Conservation (phyloP, 1,140 invertebrate species). For the Nautilus pompilius region DNA sequence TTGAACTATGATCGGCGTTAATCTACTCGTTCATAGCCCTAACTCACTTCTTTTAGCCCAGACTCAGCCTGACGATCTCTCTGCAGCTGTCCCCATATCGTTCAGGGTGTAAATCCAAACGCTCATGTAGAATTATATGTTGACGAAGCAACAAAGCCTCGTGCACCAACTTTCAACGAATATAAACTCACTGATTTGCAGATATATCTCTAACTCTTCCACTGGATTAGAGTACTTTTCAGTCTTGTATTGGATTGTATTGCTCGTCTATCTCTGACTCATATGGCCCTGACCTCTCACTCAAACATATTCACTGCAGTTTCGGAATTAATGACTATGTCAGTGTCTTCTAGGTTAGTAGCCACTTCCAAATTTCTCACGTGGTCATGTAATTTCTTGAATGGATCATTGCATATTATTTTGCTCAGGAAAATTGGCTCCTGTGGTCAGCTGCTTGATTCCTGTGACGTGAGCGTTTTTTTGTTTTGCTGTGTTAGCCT, state of each 20-base stretch:
- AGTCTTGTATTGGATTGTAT: neutral
- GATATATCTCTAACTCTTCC: neutral
- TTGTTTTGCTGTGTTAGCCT: too few species aligned
- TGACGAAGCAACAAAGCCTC: neutral
- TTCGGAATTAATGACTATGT: too few species aligned
- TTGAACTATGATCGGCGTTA: too few species aligned
- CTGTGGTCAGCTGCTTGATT: too few species aligned
- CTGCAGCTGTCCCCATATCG: neutral
- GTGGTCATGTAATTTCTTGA: too few species aligned
- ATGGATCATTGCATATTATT: too few species aligned
- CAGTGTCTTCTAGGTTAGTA: neutral
- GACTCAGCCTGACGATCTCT: neutral
- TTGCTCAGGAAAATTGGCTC: too few species aligned
- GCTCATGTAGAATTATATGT: neutral
- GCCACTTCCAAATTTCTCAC: too few species aligned
- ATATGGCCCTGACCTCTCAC: neutral
- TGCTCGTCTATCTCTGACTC: too few species aligned
- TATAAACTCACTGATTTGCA: neutral
- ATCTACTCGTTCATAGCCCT: too few species aligned
- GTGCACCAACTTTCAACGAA: neutral
- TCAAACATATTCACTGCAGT: neutral
- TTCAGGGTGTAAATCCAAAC: too few species aligned
- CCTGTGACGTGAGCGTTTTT: too few species aligned
- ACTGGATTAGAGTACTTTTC: neutral
- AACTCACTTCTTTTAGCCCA: neutral